Conservation (phyloP, 2,113 vertebrate species). For the Centrocercus urophasianus region DNA sequence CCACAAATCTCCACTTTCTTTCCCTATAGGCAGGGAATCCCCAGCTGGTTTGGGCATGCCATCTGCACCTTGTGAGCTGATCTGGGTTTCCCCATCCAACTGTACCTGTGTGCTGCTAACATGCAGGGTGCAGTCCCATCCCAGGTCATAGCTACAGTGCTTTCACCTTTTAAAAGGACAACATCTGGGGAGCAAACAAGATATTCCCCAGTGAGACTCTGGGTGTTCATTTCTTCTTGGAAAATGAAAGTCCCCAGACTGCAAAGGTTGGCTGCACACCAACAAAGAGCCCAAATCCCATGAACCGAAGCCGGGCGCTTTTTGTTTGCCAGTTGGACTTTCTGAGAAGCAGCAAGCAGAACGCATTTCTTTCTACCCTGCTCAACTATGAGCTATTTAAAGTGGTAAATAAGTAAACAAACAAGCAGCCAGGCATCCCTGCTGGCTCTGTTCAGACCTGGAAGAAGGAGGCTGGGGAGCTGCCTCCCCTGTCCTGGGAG, state of each 20-base stretch:
- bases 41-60: background rate
- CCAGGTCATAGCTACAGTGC: background rate
- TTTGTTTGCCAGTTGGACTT: background rate
- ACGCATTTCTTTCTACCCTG: background rate
- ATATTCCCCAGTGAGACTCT: background rate
- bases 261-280: background rate
- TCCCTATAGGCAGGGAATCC: background rate
- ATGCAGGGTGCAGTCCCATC: no score
- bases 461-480: background rate
- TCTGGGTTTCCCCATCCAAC: background rate
- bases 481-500: background rate
- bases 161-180: background rate
- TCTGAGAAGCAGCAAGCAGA: background rate
- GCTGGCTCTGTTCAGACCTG: background rate
- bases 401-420: slow-evolving; percentile 51
- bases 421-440: background rate
- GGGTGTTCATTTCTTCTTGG: background rate
- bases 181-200: background rate
- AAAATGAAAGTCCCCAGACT: background rate
- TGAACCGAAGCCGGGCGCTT: background rate
- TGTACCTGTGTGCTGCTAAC: background rate
- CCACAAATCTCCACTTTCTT: background rate
- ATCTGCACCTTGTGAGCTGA: background rate
- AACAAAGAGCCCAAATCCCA: background rate
- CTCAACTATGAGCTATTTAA: slow-evolving; percentile 16